Evolutionary conservation across 64 coral and sea anemone species (phyloP).

Genomic region (Actinia equina): DNA sequence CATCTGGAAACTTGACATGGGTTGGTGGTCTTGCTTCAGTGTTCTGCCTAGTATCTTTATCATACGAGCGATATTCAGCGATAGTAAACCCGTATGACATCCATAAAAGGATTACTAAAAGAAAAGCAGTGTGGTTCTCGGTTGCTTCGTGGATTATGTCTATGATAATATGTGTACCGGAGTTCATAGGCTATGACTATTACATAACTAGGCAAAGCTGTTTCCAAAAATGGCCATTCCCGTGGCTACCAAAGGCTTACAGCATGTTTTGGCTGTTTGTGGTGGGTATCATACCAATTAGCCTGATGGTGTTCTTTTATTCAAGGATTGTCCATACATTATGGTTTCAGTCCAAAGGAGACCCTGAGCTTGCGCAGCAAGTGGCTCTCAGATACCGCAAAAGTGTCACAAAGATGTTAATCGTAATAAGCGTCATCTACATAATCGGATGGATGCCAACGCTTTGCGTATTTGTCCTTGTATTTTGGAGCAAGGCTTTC

Average conservation of each 20-base stretch:
- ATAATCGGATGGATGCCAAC: constrained; percentile 3
- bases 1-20: constrained; percentile 18
- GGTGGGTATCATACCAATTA: constrained; percentile 22
- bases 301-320: constrained; percentile 17
- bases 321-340: constrained; percentile 28
- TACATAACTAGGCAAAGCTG: not conserved
- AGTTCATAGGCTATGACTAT: not conserved
- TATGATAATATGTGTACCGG: constrained; percentile 10
- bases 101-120: not conserved
- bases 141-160: constrained; percentile 9
- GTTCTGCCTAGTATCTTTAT: constrained; percentile 16
- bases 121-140: not conserved
- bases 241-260: constrained; percentile 43
- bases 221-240: constrained; percentile 23
- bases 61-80: constrained; percentile 18
- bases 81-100: constrained; percentile 7
- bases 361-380: not conserved
- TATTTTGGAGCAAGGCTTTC: not conserved
- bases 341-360: constrained; percentile 17
- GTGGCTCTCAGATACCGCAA: constrained; percentile 12
- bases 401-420: constrained; percentile 25
- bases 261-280: constrained; percentile 41
- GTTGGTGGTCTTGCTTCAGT: constrained; percentile 16
- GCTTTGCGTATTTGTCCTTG: constrained; percentile 6
- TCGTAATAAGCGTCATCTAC: constrained; percentile 9